Evolutionary conservation across 2,888 invertebrate genomes (phyloP).

Genomic region (Drosophila borealis): DNA sequence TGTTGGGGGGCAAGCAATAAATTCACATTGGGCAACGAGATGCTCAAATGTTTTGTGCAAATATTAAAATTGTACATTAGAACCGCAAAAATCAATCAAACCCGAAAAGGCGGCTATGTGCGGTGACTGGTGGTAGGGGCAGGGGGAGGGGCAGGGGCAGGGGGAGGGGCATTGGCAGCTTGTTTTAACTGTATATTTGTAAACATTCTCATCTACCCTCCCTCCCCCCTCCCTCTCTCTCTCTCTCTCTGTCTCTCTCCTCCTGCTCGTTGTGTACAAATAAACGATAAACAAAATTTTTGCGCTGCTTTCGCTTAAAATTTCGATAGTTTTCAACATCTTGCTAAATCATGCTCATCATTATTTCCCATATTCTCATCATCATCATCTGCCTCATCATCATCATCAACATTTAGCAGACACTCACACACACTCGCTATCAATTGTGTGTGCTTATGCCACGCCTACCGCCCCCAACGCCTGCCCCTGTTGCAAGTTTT

Average conservation of each 20-base stretch:
- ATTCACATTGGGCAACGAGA: conserved; percentile 19
- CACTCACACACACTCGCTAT: conserved; percentile 11
- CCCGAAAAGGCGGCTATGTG: conserved; percentile 13
- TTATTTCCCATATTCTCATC: conserved; percentile 10
- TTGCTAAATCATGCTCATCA: conserved; percentile 44
- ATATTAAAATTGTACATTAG: conserved; percentile 51
- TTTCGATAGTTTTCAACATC: conserved; percentile 42
- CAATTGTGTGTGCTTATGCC: conserved; percentile 32
- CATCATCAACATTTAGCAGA: conserved; percentile 38
- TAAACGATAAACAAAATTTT: conserved; percentile 54
- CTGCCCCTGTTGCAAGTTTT: conserved; percentile 69
- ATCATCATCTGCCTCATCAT: conserved; percentile 30
- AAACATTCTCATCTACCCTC: conserved; percentile 51
- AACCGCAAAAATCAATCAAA: conserved; percentile 63
- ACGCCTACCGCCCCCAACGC: neutral
- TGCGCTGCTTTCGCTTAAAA: conserved; percentile 41
- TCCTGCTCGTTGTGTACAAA: conserved; percentile 37
- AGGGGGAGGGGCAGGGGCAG: neutral
- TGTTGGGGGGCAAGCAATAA: conserved; percentile 25
- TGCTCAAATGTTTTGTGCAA: conserved; percentile 48
- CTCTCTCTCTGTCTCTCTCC: no score
- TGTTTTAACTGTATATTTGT: conserved; percentile 44
- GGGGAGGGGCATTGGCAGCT: neutral
- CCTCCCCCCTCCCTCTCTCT: neutral
- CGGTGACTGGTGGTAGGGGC: neutral